Evolutionary conservation across 2,888 invertebrate species (phyloP).

Genomic region (Emmelina monodactyla): DNA sequence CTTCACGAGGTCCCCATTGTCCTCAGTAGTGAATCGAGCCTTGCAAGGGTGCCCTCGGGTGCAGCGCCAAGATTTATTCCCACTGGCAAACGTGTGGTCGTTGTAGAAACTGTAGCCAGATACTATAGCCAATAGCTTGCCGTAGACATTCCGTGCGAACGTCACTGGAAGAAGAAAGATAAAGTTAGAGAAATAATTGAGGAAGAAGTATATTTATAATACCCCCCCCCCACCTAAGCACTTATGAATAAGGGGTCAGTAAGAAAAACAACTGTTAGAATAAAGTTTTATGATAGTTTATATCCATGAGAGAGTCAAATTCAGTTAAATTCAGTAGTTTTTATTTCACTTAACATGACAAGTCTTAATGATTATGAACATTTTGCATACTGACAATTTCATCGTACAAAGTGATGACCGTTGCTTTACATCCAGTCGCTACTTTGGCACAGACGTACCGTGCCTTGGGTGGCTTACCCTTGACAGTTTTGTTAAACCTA

Average conservation of each 20-base stretch:
- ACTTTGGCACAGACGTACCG: background rate
- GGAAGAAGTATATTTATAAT: too few relatives aligned
- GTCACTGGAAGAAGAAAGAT: constrained; percentile 18
- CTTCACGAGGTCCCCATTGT: background rate
- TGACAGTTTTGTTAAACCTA: background rate
- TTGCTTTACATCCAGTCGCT: background rate
- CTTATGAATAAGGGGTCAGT: too few relatives aligned
- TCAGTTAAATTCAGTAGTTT: too few relatives aligned
- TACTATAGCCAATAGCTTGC: constrained; percentile 22
- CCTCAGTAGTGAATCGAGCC: constrained; percentile 1
- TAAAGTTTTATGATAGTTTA: too few relatives aligned
- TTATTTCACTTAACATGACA: too few relatives aligned
- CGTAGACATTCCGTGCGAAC: constrained; percentile 18
- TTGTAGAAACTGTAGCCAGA: constrained; percentile 25
- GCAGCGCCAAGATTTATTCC: constrained; percentile 13
- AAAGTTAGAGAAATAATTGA: too few relatives aligned
- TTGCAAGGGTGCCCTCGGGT: constrained; percentile 15
- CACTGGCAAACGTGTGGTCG: constrained; percentile 5
- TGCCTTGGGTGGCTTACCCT: background rate
- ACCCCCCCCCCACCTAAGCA: too few relatives aligned
- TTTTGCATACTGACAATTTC: background rate
- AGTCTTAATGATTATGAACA: background rate
- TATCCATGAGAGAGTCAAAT: too few relatives aligned
- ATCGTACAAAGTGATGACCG: background rate
- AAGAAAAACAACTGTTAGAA: too few relatives aligned